These are phyloP conservation scores for Mormyrops attenuatus DNA, from an alignment of 2,797 vertebrate genomes.

Conservation along the genomic window DNA sequence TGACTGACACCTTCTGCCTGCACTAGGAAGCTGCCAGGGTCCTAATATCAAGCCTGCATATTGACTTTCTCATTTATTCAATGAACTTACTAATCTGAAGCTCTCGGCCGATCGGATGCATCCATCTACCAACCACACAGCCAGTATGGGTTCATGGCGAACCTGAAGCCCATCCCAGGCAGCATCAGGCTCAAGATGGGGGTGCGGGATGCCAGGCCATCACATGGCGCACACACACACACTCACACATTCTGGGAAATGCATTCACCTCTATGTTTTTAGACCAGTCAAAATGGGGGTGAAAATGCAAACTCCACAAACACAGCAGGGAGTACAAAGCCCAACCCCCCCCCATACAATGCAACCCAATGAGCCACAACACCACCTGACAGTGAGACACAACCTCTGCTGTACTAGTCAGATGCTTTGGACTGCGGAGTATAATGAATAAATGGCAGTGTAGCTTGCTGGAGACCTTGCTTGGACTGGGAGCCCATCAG, in stretches of 20 bases:
- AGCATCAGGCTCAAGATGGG: neutral
- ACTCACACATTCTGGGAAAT: neutral
- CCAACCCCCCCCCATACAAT: neutral
- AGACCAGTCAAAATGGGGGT: neutral
- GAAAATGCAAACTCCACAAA: neutral
- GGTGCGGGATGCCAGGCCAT: neutral
- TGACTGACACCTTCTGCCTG: neutral
- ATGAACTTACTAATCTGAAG: neutral
- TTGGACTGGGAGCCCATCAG: neutral
- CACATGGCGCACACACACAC: neutral
- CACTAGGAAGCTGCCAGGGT: neutral
- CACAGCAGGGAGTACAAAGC: neutral
- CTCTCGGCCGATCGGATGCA: neutral
- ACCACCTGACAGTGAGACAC: neutral
- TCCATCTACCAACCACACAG: neutral
- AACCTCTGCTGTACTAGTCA: neutral
- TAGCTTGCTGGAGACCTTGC: neutral
- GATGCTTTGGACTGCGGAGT: neutral
- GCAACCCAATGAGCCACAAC: neutral
- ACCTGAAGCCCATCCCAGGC: neutral
- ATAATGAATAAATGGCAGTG: neutral
- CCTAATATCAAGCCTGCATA: neutral
- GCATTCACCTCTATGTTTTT: neutral
- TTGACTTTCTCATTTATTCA: neutral
- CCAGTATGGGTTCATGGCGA: neutral